phyloP scores from a whole-genome alignment of 2,888 invertebrate species.

The Chloromyia formosa region DNA sequence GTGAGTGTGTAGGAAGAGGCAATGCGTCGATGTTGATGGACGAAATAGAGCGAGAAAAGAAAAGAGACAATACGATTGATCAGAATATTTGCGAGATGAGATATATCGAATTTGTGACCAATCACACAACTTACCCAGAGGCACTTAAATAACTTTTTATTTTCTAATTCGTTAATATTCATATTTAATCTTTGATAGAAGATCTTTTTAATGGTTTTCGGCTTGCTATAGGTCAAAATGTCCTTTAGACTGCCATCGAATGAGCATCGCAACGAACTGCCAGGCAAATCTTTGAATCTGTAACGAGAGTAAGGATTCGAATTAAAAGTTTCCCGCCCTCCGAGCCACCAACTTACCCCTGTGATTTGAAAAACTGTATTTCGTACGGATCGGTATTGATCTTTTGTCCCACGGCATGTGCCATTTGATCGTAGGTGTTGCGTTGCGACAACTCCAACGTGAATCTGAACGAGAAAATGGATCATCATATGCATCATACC shows the following conservation, averaged over 20 bases:
- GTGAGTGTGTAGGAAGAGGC: not conserved
- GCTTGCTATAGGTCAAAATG: slow-evolving; percentile 85
- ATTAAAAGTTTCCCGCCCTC: not conserved
- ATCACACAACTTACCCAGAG: slow-evolving; percentile 69
- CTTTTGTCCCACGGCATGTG: slow-evolving; percentile 89
- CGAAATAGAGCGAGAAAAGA: not conserved
- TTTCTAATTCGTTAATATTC: slow-evolving; percentile 95
- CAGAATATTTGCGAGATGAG: too few species aligned
- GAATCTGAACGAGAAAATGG: slow-evolving; percentile 66
- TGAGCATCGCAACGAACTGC: slow-evolving; percentile 84
- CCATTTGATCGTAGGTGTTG: slow-evolving; percentile 95
- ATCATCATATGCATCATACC: not conserved
- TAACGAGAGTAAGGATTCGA: slow-evolving; percentile 63
- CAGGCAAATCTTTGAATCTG: slow-evolving; percentile 91
- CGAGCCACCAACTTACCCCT: slow-evolving; percentile 67
- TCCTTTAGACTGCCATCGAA: slow-evolving; percentile 94
- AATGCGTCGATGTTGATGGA: not conserved
- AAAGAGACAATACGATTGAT: not conserved
- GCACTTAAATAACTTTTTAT: slow-evolving; percentile 93
- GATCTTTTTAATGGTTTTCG: slow-evolving; percentile 90
- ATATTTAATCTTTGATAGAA: slow-evolving; percentile 97
- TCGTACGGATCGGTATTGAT: slow-evolving; percentile 93
- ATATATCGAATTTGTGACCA: too few species aligned
- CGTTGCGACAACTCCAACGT: slow-evolving; percentile 91
- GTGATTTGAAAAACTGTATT: slow-evolving; percentile 96